phyloP scores from a whole-genome alignment of 2,797 vertebrate genomes.

The Molossus molossus region DNA sequence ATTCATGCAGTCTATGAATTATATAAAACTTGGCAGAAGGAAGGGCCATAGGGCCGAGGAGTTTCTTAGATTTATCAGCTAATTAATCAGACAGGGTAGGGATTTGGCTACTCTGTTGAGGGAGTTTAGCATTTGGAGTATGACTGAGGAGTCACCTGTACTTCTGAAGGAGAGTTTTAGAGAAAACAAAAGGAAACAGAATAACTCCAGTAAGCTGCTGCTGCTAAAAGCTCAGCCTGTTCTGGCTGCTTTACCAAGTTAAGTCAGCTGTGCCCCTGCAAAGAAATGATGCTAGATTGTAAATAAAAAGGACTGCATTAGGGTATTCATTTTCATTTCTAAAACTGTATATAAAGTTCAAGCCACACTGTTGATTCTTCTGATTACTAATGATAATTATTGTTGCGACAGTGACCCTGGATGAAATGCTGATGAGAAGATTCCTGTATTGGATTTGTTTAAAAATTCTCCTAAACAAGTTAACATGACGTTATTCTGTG shows the following conservation, averaged over 20 bases:
- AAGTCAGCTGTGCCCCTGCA: background rate
- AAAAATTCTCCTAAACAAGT: slow-evolving; percentile 33
- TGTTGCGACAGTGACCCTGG: background rate
- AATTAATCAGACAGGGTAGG: slow-evolving; percentile 57
- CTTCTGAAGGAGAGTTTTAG: slow-evolving; percentile 31
- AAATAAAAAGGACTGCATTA: background rate
- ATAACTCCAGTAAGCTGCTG: background rate
- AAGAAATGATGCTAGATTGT: background rate
- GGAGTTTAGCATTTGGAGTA: background rate
- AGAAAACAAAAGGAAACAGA: slow-evolving; percentile 41
- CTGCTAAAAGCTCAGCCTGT: background rate
- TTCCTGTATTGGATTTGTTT: background rate
- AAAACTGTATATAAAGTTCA: background rate
- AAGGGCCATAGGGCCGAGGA: background rate
- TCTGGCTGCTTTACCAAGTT: background rate
- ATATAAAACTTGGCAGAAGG: slow-evolving; percentile 70
- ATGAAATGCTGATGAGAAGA: background rate
- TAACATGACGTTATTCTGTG: slow-evolving; percentile 41
- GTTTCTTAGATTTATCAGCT: slow-evolving; percentile 68
- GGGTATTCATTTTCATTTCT: slow-evolving; percentile 45
- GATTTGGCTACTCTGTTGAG: background rate
- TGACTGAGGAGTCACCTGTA: background rate
- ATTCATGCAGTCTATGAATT: slow-evolving; percentile 59
- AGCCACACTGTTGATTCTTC: background rate
- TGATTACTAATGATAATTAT: background rate